Conservation (phyloP, 2,888 invertebrate genomes). For the Lissocephala sabroskyi region DNA sequence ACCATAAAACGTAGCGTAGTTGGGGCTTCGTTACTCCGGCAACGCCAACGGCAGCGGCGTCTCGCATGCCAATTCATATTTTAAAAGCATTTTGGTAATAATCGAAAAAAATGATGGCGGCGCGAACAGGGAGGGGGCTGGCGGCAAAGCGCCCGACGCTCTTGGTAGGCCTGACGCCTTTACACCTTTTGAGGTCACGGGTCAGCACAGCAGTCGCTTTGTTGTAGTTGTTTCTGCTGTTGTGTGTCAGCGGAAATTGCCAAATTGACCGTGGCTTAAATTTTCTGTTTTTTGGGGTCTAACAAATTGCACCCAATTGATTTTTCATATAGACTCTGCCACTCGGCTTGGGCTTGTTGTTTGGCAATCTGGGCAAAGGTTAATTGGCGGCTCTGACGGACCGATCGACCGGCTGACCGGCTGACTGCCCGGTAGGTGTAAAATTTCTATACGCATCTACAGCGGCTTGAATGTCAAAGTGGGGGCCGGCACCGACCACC, state of each 20-base stretch:
- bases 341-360: constrained; percentile 13
- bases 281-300: constrained; percentile 21
- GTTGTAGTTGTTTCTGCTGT: constrained; percentile 4
- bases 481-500: constrained; percentile 17
- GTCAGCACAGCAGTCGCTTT: background rate
- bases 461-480: constrained; percentile 49
- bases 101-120: constrained; percentile 5
- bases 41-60: constrained; percentile 11
- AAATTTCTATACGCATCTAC: constrained; percentile 2
- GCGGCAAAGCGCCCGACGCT: too few relatives aligned
- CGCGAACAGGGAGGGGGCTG: background rate
- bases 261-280: constrained; percentile 62
- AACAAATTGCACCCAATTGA: constrained; percentile 60
- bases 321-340: constrained; percentile 55
- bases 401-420: background rate
- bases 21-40: constrained; percentile 1
- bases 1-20: constrained; percentile 28
- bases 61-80: constrained; percentile 47
- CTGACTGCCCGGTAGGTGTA: constrained; percentile 1
- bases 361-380: constrained; percentile 53
- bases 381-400: constrained; percentile 29
- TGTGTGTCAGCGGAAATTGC: constrained; percentile 51
- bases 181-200: too few relatives aligned
- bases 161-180: background rate
- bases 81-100: constrained; percentile 32